Conservation (phyloP, 2,113 vertebrate species). For the Promerops cafer region DNA sequence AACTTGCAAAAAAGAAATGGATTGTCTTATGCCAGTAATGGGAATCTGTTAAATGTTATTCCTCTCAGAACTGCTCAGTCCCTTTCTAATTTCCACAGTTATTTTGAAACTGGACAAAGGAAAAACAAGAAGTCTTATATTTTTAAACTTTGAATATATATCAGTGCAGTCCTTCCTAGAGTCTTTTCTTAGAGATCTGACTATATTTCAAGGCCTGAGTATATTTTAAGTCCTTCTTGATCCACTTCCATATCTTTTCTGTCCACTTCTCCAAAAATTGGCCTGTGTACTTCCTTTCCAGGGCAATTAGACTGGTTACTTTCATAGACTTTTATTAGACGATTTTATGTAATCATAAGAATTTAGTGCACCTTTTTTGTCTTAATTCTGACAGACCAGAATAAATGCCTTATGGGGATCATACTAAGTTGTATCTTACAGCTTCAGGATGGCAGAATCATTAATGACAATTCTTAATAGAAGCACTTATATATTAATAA, state of each 20-base stretch:
- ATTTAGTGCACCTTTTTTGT: background rate
- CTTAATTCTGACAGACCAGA: background rate
- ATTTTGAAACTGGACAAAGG: background rate
- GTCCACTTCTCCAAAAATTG: background rate
- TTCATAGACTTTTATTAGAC: background rate
- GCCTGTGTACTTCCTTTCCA: background rate
- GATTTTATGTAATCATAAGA: background rate
- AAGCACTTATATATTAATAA: slow-evolving; percentile 57
- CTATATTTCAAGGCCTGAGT: background rate
- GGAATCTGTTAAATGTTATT: background rate
- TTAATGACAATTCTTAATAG: slow-evolving; percentile 50
- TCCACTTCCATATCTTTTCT: background rate
- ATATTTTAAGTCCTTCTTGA: background rate
- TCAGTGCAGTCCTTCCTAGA: background rate
- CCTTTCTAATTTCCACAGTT: background rate
- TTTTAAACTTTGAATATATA: background rate
- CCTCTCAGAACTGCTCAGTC: background rate
- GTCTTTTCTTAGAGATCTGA: background rate
- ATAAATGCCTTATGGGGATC: background rate
- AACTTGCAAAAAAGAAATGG: background rate
- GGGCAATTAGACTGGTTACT: background rate
- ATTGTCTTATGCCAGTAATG: background rate
- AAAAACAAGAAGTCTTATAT: background rate
- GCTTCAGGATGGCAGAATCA: slow-evolving; percentile 16
- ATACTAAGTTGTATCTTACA: background rate